phyloP scores from a whole-genome alignment of 2,797 vertebrate genomes.

The Peromyscus nudipes region DNA sequence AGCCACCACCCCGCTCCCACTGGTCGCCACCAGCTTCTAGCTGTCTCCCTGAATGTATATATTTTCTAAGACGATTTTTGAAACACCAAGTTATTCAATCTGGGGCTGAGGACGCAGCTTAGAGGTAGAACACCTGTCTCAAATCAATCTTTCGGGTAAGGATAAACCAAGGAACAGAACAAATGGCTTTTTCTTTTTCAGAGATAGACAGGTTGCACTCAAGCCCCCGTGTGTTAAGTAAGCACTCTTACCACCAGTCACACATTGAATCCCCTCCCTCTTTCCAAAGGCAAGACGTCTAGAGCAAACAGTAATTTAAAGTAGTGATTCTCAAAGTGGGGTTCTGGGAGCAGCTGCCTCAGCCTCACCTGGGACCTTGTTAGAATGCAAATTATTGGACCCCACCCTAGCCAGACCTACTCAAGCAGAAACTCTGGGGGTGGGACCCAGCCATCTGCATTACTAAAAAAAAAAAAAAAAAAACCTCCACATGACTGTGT shows the following conservation, averaged over 20 bases:
- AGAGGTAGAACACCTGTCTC: not conserved
- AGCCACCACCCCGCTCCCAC: not conserved
- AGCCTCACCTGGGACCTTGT: not conserved
- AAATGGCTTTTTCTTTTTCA: not conserved
- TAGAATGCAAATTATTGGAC: slow-evolving; percentile 47
- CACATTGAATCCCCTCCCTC: not conserved
- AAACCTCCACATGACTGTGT: not conserved
- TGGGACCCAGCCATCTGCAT: not conserved
- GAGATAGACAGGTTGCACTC: not conserved
- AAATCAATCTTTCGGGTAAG: not conserved
- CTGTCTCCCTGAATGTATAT: not conserved
- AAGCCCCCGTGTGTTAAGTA: not conserved
- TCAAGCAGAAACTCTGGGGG: not conserved
- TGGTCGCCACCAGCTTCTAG: not conserved
- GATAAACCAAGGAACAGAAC: not conserved
- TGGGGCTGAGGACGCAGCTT: not conserved
- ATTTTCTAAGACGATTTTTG: slow-evolving; percentile 13
- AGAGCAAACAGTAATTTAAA: not conserved
- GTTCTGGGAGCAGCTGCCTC: not conserved
- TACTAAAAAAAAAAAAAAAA: not conserved
- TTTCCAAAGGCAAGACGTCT: slow-evolving; percentile 38
- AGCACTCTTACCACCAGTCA: not conserved
- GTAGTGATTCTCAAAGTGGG: not conserved
- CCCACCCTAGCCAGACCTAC: not conserved
- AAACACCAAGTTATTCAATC: slow-evolving; percentile 45